Conservation (phyloP, 2,113 vertebrate species). For the Emydura subglobosa region DNA sequence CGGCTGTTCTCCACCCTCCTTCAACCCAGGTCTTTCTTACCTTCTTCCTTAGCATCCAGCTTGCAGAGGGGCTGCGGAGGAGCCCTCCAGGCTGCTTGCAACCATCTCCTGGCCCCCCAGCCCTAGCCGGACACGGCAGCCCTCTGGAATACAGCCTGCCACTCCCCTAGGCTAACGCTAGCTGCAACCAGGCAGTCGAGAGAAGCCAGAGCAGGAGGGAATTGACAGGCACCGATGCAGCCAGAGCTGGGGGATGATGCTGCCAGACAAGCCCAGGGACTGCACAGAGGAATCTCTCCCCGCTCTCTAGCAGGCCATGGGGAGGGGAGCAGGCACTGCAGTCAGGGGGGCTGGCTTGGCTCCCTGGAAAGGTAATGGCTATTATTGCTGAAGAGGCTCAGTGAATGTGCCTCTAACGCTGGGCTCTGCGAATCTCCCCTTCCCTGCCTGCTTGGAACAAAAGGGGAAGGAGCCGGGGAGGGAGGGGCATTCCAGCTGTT, state of each 20-base stretch:
- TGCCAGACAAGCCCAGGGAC: background rate
- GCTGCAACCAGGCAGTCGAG: background rate
- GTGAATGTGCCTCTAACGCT: background rate
- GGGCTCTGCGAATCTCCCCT: background rate
- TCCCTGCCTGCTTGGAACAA: slow-evolving; percentile 57
- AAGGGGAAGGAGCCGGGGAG: slow-evolving; percentile 43
- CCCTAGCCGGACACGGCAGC: background rate
- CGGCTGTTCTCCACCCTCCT: background rate
- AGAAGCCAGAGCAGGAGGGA: background rate
- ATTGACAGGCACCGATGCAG: background rate
- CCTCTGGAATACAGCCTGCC: background rate
- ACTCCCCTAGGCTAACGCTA: slow-evolving; percentile 28
- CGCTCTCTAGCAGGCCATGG: background rate
- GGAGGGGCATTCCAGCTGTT: slow-evolving; percentile 61
- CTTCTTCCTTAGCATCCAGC: background rate
- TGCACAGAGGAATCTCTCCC: too few relatives aligned
- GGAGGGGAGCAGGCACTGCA: background rate
- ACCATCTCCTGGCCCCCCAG: background rate
- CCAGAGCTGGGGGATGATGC: background rate
- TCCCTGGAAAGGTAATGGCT: background rate
- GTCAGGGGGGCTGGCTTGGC: background rate
- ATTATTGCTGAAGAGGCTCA: background rate
- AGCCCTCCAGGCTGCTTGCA: background rate
- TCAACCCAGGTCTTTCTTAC: background rate
- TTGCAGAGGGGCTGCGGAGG: background rate